Evolutionary conservation across 23 tunicate species (phyloP).

Genomic region (Styela clava): DNA sequence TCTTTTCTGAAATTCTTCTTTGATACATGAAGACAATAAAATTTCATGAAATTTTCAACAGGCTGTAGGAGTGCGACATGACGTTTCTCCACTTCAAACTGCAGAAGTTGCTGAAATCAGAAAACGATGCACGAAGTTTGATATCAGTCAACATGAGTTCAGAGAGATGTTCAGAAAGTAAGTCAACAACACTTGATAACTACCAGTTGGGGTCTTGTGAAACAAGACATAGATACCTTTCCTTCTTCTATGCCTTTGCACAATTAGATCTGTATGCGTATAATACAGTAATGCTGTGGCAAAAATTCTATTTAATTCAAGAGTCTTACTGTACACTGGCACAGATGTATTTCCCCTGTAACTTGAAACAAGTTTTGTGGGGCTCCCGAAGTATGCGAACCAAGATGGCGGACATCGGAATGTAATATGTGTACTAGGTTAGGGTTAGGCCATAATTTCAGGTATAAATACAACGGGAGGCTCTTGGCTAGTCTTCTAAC

Average conservation of each 20-base stretch:
- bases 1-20: too few relatives aligned
- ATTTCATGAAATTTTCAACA: too few relatives aligned
- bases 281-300: too few relatives aligned
- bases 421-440: too few relatives aligned
- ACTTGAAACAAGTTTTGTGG: neutral
- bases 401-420: too few relatives aligned
- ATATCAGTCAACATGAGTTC: constrained; percentile 72
- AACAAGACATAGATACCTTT: neutral
- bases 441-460: too few relatives aligned
- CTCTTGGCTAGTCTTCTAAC: too few relatives aligned
- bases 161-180: constrained; percentile 74
- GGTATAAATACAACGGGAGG: too few relatives aligned
- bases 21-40: too few relatives aligned
- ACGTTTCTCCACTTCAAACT: constrained; percentile 81
- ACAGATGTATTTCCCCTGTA: neutral
- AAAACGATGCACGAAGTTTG: constrained; percentile 60
- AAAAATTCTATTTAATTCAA: too few relatives aligned
- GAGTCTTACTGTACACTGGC: too few relatives aligned
- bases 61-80: constrained; percentile 73
- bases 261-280: neutral
- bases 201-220: neutral
- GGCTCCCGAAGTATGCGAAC: too few relatives aligned
- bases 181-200: constrained; percentile 16
- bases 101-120: constrained; percentile 69
- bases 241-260: neutral